Evolutionary conservation across 2,797 vertebrate genomes (phyloP).

Genomic region (Triplophysa bombifrons): DNA sequence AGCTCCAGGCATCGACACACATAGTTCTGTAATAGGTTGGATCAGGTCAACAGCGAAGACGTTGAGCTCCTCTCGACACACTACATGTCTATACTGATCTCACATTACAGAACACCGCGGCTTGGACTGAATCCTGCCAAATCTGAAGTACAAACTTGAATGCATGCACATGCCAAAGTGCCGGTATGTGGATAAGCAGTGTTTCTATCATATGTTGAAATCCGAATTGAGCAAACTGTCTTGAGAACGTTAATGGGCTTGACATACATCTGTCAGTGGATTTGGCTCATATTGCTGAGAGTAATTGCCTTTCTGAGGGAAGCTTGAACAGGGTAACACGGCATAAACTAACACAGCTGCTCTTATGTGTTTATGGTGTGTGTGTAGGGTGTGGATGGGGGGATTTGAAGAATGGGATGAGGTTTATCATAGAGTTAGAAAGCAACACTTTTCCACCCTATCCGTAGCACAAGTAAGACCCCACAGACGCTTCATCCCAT

Average conservation of each 20-base stretch:
- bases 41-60: conserved; percentile 5
- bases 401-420: background rate
- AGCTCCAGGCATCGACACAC: background rate
- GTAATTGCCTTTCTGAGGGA: background rate
- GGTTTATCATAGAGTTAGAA: background rate
- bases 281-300: conserved; percentile 18
- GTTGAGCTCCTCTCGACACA: background rate
- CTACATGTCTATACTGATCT: conserved; percentile 6
- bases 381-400: background rate
- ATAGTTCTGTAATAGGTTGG: conserved; percentile 13
- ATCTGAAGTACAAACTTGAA: conserved; percentile 2
- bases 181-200: conserved; percentile 22
- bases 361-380: conserved; percentile 17
- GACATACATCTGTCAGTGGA: conserved; percentile 18
- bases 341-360: conserved; percentile 34
- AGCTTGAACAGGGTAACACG: background rate
- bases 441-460: background rate
- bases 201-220: background rate
- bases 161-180: background rate
- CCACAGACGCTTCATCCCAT: conserved; percentile 64
- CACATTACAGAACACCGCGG: background rate
- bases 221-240: conserved; percentile 58
- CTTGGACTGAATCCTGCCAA: conserved; percentile 4
- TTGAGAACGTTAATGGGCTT: conserved; percentile 27
- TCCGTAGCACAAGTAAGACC: conserved; percentile 62